These are phyloP conservation scores for Cistogaster globosa DNA, from an alignment of 2,888 invertebrate species.

Conservation along the genomic window DNA sequence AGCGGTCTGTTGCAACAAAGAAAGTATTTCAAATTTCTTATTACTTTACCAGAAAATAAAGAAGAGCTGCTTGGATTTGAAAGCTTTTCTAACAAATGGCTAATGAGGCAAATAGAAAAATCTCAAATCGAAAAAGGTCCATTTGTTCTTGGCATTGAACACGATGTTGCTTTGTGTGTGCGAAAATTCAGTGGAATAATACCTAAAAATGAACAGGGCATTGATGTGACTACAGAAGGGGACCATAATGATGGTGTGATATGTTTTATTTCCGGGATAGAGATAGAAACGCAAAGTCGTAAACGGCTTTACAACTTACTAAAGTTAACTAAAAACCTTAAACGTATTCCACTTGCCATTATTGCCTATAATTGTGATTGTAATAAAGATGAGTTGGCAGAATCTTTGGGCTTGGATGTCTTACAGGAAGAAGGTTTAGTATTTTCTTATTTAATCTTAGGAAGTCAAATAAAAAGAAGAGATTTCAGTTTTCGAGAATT, in stretches of 20 bases:
- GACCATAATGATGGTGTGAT: slow-evolving; percentile 78
- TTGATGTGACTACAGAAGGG: slow-evolving; percentile 73
- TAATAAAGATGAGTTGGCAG: slow-evolving; percentile 59
- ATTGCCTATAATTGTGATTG: slow-evolving; percentile 74
- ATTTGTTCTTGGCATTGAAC: slow-evolving; percentile 76
- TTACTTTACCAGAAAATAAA: slow-evolving; percentile 76
- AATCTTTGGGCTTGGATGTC: slow-evolving; percentile 73
- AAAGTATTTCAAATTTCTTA: slow-evolving; percentile 78
- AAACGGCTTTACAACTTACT: slow-evolving; percentile 77
- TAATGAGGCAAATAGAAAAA: slow-evolving; percentile 73
- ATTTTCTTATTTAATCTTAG: slow-evolving; percentile 78
- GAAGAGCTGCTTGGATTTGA: slow-evolving; percentile 77
- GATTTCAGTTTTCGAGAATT: slow-evolving; percentile 78
- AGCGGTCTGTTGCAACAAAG: slow-evolving; percentile 74
- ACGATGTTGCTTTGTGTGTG: slow-evolving; percentile 79
- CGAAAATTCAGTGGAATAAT: slow-evolving; percentile 78
- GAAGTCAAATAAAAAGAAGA: slow-evolving; percentile 64
- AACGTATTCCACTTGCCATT: slow-evolving; percentile 77
- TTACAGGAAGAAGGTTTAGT: slow-evolving; percentile 83
- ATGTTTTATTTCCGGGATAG: slow-evolving; percentile 75
- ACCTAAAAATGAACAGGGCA: slow-evolving; percentile 77
- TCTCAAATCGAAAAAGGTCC: slow-evolving; percentile 28
- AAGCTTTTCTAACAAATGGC: slow-evolving; percentile 77
- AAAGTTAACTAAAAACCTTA: slow-evolving; percentile 73
- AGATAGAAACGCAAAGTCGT: slow-evolving; percentile 71